These are phyloP conservation scores for Callospermophilus lateralis DNA, from an alignment of 2,113 vertebrate genomes.

Conservation along the genomic window DNA sequence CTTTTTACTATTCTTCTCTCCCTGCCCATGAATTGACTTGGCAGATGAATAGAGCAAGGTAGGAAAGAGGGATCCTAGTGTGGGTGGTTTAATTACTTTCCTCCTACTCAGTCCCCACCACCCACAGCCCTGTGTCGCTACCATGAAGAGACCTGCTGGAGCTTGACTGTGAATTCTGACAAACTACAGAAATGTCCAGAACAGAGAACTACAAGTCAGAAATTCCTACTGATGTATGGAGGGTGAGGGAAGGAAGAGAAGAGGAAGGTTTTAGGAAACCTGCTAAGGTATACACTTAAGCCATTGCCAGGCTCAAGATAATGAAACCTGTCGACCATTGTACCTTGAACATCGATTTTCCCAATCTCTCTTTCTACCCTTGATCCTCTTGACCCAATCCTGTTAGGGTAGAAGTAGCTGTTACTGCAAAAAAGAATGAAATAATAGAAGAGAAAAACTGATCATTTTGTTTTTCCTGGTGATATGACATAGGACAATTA, in stretches of 20 bases:
- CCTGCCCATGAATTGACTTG: background rate
- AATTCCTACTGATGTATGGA: background rate
- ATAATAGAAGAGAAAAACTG: background rate
- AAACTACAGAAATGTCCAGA: background rate
- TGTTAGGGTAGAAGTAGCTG: background rate
- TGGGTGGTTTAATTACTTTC: background rate
- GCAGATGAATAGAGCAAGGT: background rate
- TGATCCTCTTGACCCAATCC: background rate
- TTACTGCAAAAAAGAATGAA: background rate
- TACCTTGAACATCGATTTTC: background rate
- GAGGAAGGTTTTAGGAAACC: background rate
- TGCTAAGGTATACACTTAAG: background rate
- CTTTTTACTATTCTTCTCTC: background rate
- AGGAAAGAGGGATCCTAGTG: background rate
- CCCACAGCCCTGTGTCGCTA: background rate
- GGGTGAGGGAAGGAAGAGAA: fast-evolving
- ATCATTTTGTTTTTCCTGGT: background rate
- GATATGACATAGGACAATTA: background rate
- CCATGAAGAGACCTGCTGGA: background rate
- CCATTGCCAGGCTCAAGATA: background rate
- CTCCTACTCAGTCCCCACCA: background rate
- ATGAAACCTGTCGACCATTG: background rate
- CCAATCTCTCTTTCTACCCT: background rate
- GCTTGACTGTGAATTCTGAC: background rate
- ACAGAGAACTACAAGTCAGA: background rate